These are phyloP conservation scores for Drosophila recens DNA, from an alignment of 2,888 invertebrate species.

Conservation along the genomic window DNA sequence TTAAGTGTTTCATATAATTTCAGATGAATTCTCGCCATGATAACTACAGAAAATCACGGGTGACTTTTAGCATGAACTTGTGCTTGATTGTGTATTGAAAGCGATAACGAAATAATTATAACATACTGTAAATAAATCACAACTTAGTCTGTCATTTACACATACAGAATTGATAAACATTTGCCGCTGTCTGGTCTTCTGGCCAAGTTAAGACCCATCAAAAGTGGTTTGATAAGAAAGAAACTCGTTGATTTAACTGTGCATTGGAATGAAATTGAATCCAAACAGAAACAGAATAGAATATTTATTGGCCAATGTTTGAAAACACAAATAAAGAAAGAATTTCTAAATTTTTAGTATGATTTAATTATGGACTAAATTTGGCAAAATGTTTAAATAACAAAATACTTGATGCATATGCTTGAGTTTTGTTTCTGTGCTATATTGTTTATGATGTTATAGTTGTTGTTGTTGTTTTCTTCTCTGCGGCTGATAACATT, in stretches of 20 bases:
- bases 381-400: constrained; percentile 56
- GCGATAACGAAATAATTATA: constrained; percentile 48
- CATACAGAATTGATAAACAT: constrained; percentile 42
- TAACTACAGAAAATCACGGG: constrained; percentile 45
- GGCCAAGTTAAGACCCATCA: constrained; percentile 28
- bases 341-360: constrained; percentile 35
- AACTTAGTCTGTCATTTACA: constrained; percentile 45
- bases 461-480: constrained; percentile 6
- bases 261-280: constrained; percentile 45
- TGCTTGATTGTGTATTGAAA: constrained; percentile 33
- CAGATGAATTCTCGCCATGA: constrained; percentile 31
- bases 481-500: constrained; percentile 33
- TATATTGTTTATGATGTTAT: constrained; percentile 11
- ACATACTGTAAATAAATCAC: constrained; percentile 65
- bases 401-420: constrained; percentile 57
- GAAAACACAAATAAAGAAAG: constrained; percentile 23
- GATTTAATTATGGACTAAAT: constrained; percentile 60
- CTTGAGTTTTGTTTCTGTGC: constrained; percentile 26
- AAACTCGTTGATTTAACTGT: constrained; percentile 56
- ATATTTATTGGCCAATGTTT: constrained; percentile 57
- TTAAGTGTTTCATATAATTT: constrained; percentile 35
- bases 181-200: constrained; percentile 16
- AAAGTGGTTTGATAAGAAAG: constrained; percentile 40
- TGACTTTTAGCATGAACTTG: constrained; percentile 36
- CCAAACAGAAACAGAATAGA: constrained; percentile 32